Evolutionary conservation across 2,113 vertebrate genomes (phyloP).

Genomic region (Enhydra lutris): DNA sequence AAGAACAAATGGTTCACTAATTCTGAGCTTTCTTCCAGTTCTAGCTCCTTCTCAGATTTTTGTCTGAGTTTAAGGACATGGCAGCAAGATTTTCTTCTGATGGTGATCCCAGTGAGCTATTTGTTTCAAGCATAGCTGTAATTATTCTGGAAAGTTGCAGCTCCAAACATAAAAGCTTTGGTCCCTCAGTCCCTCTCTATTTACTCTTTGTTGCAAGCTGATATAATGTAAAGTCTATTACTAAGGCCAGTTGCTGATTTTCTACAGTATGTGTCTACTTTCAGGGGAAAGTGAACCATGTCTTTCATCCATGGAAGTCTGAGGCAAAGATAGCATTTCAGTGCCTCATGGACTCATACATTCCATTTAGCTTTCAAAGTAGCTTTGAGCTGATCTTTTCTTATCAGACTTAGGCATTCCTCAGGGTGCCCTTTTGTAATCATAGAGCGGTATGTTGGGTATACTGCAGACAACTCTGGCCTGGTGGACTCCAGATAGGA

Average conservation of each 20-base stretch:
- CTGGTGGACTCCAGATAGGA: not conserved
- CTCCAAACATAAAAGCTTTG: not conserved
- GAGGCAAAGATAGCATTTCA: not conserved
- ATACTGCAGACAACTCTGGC: not conserved
- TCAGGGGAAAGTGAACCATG: not conserved
- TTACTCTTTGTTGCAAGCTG: not conserved
- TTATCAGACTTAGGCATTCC: not conserved
- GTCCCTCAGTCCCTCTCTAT: not conserved
- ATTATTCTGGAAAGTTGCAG: constrained; percentile 3
- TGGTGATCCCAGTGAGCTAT: not conserved
- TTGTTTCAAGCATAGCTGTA: not conserved
- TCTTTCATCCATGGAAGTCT: not conserved
- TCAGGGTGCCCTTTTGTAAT: constrained; percentile 3
- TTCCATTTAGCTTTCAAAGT: constrained; percentile 27
- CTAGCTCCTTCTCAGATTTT: not conserved
- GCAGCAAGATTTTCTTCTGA: not conserved
- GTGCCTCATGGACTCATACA: not conserved
- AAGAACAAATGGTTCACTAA: not conserved
- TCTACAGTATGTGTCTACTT: not conserved
- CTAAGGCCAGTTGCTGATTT: not conserved
- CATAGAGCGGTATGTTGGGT: not conserved
- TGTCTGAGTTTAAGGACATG: not conserved
- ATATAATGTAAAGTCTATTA: not conserved
- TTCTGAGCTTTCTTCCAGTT: not conserved
- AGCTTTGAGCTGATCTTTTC: constrained; percentile 15